Evolutionary conservation across 2,113 vertebrate genomes (phyloP).

Genomic region (Sinocyclocheilus grahami): DNA sequence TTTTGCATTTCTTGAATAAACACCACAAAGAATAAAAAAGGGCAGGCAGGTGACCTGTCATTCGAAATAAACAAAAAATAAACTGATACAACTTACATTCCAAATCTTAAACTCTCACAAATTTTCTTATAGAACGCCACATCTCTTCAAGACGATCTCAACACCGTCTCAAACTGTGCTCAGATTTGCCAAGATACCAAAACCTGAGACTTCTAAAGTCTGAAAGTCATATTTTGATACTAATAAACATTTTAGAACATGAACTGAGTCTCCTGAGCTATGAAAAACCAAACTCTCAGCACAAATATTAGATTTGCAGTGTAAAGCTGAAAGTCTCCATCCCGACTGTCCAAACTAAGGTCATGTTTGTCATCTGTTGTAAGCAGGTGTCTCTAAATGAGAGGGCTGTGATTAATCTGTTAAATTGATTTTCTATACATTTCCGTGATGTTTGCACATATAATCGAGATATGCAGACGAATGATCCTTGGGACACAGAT

Average conservation of each 20-base stretch:
- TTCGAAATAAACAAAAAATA: not conserved
- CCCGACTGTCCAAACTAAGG: not conserved
- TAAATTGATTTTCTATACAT: conserved; percentile 1
- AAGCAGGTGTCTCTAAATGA: not conserved
- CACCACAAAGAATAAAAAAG: not conserved
- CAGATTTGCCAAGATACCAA: not conserved
- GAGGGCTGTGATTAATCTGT: not conserved
- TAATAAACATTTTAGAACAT: not conserved
- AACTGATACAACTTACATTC: not conserved
- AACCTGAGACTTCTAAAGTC: not conserved
- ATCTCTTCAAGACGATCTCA: not conserved
- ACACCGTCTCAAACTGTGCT: not conserved
- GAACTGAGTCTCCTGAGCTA: not conserved
- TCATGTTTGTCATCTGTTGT: not conserved
- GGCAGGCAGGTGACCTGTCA: not conserved
- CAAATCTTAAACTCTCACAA: not conserved
- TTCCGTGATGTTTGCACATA: not conserved
- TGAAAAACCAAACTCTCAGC: not conserved
- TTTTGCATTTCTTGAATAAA: not conserved
- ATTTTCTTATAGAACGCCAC: not conserved
- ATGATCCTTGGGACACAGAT: conserved; percentile 3
- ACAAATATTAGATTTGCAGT: not conserved
- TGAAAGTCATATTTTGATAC: not conserved
- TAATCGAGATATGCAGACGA: not conserved
- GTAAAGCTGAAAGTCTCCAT: not conserved